A percentile compares a stretch with the other conserved stretches of the same genome.
phyloP scores from a whole-genome alignment of 2,888 invertebrate genomes.

The Eupithecia dodoneata region DNA sequence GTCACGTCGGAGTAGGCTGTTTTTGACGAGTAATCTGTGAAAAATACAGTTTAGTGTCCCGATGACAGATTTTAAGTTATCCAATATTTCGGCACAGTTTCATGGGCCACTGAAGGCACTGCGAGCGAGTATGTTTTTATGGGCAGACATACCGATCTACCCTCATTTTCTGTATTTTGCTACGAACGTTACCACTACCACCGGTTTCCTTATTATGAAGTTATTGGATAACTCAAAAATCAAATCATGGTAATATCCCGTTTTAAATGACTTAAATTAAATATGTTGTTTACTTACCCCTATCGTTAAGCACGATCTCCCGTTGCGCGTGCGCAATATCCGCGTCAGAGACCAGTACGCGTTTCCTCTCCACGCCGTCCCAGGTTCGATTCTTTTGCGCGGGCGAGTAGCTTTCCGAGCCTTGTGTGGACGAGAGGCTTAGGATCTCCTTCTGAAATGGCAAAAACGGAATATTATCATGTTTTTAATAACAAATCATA shows the following conservation, averaged over 20 bases:
- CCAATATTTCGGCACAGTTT: no score
- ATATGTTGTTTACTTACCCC: conserved; percentile 54
- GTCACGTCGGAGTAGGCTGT: conserved; percentile 65
- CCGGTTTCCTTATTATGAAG: no score
- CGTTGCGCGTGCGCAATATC: conserved; percentile 64
- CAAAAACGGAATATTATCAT: no score
- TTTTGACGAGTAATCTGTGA: conserved; percentile 60
- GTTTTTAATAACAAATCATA: no score
- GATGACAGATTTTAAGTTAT: neutral
- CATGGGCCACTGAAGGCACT: no score
- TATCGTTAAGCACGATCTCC: conserved; percentile 67
- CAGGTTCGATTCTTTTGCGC: conserved; percentile 58
- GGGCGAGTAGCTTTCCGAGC: conserved; percentile 50
- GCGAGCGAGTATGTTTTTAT: no score
- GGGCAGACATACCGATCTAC: no score
- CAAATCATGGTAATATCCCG: no score
- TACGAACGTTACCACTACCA: no score
- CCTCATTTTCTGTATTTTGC: no score
- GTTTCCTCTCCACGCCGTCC: conserved; percentile 57
- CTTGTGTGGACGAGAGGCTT: conserved; percentile 63
- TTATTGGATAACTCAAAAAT: no score
- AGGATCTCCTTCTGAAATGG: conserved; percentile 50
- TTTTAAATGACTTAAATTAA: no score
- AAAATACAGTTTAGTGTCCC: neutral
- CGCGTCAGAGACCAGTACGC: conserved; percentile 58